Conservation (phyloP, 2,888 invertebrate species). For the Gandaritis pyraliata region DNA sequence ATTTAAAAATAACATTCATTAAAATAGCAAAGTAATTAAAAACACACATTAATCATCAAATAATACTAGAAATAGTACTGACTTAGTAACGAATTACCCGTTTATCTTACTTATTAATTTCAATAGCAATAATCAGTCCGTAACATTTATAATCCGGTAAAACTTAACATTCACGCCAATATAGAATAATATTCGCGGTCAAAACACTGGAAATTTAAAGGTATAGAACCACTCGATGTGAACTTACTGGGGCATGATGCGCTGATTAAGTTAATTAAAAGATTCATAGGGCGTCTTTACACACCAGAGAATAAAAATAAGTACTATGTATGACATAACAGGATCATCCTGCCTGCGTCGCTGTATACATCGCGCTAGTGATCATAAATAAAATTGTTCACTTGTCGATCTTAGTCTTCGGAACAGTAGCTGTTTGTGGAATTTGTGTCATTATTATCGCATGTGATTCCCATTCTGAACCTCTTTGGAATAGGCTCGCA, state of each 20-base stretch:
- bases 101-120: constrained; percentile 9
- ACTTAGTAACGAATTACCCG: constrained; percentile 20
- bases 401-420: constrained; percentile 45
- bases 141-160: constrained; percentile 41
- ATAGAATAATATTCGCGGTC: constrained; percentile 18
- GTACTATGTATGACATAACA: too few relatives aligned
- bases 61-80: constrained; percentile 17
- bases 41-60: constrained; percentile 30
- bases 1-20: constrained; percentile 37
- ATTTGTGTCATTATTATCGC: constrained; percentile 58
- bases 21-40: constrained; percentile 28
- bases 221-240: too few relatives aligned
- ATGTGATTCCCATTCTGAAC: constrained; percentile 50
- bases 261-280: neutral
- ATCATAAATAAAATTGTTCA: neutral
- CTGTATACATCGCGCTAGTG: neutral
- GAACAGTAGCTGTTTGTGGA: constrained; percentile 65
- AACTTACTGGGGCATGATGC: neutral
- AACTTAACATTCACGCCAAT: constrained; percentile 14
- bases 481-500: constrained; percentile 72
- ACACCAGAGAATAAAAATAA: too few relatives aligned
- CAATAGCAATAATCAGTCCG: constrained; percentile 13
- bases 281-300: too few relatives aligned
- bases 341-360: neutral
- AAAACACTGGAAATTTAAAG: neutral